These are phyloP conservation scores for Drosophila nigrodunni DNA, from an alignment of 1,140 invertebrate genomes.

Conservation along the genomic window DNA sequence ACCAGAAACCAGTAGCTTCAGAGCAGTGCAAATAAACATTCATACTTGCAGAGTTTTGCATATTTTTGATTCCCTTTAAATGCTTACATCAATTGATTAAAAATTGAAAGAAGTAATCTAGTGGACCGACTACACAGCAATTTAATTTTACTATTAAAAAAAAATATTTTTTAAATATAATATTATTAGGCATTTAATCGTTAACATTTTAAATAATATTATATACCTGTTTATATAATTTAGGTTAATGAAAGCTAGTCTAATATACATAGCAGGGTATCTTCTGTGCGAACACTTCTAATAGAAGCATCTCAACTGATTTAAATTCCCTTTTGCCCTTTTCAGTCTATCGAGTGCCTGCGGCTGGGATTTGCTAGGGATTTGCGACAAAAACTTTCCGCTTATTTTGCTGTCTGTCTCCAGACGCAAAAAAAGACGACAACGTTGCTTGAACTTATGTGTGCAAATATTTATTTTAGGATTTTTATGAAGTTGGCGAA, in stretches of 20 bases:
- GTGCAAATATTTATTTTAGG: constrained; percentile 75
- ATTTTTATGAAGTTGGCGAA: constrained; percentile 57
- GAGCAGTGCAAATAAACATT: constrained; percentile 8
- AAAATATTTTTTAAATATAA: too few species aligned
- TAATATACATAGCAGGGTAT: constrained; percentile 17
- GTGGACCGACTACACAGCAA: too few species aligned
- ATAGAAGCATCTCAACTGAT: background rate
- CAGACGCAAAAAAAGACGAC: constrained; percentile 25
- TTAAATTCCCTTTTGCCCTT: constrained; percentile 65
- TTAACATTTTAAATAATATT: too few species aligned
- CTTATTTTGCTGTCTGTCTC: constrained; percentile 61
- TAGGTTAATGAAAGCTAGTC: background rate
- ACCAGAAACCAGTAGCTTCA: constrained; percentile 20
- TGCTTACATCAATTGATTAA: background rate
- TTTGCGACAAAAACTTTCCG: constrained; percentile 63
- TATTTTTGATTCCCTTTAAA: background rate
- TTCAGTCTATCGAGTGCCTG: constrained; percentile 38
- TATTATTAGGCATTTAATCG: too few species aligned
- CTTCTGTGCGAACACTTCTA: background rate
- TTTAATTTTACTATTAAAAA: too few species aligned
- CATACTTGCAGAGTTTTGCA: background rate
- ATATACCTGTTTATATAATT: too few species aligned
- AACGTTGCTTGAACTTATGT: constrained; percentile 48
- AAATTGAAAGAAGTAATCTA: too few species aligned
- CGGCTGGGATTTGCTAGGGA: constrained; percentile 32